Base-by-base conservation (phyloP, 2,797 vertebrate genomes). In the Clarias fuscus region DNA sequence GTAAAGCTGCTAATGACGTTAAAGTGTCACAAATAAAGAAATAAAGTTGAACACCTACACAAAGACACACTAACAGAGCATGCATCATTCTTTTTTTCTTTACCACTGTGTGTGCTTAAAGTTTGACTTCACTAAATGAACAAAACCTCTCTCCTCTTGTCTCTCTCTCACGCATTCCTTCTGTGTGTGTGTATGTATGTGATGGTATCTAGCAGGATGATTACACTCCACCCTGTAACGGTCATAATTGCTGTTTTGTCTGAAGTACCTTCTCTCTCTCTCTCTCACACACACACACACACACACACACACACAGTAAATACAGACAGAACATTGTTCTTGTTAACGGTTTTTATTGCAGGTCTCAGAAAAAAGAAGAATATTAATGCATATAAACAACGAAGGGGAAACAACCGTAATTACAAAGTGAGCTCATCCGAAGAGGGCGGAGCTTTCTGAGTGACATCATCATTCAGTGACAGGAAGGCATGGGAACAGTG, bases 361-460 rank as follows among this genome's bases (percentile, higher is more conserved):
- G 95, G 91, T 91, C 92, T 94, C 93, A 94, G 93, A 95, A 95
- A 76, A 53, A n/a, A 30, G 17, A 17, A 43, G 82, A 81, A 79
- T 73, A 86, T 89, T 80, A 85, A 90, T 93, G 92, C 90, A 91
- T 93, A 95, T 93, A 94, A 95, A 94, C 93, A 94, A 93, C 90
- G 90, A 91, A 85, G 91, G 93, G 91, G 89, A 92, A 91, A 93
- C 91, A 91, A 93, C 93, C 88, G 93, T 94, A 91, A 93, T 94
- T 91, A 91, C 89, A 90, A 89, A 89, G 89, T 88, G 84, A 88
- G 61, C 81, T 86, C 87, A 88, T 87, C 78, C 85, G 86, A 90
- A 70, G 70, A 48, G 82, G 82, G 53, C 1, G 65, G 65, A 56
- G 82, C 82, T 59, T 83, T 83, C 82, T 83, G 83, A 87, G 87